These are phyloP conservation scores for Epinephelus lanceolatus DNA, from an alignment of 2,113 vertebrate species.

Conservation along the genomic window DNA sequence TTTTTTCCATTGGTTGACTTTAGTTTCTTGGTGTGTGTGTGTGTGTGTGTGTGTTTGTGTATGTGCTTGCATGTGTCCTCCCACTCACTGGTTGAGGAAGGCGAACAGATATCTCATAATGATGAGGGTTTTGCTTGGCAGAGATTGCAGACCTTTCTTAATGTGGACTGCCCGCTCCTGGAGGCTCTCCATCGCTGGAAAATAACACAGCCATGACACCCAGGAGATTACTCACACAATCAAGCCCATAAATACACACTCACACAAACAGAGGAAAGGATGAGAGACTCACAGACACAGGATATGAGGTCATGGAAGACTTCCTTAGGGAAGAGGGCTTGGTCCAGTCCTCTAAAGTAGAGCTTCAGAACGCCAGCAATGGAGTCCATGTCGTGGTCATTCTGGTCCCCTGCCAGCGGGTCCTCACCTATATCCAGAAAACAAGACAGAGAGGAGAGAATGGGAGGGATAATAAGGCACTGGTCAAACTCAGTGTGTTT, in stretches of 20 bases:
- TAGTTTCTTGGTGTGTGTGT: neutral
- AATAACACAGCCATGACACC: slow-evolving; percentile 59
- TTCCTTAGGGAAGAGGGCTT: slow-evolving; percentile 97
- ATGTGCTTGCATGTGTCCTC: slow-evolving; percentile 5
- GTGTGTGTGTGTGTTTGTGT: neutral
- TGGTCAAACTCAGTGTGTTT: neutral
- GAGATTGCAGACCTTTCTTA: slow-evolving; percentile 90
- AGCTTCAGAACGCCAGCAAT: slow-evolving; percentile 98
- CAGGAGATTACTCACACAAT: slow-evolving; percentile 71
- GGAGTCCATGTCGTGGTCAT: slow-evolving; percentile 99
- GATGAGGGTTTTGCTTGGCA: slow-evolving; percentile 92
- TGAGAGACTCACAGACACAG: slow-evolving; percentile 93
- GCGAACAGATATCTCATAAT: slow-evolving; percentile 99
- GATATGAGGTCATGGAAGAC: slow-evolving; percentile 97
- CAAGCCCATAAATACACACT: slow-evolving; percentile 75
- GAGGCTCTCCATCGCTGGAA: slow-evolving; percentile 95
- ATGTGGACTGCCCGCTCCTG: slow-evolving; percentile 94
- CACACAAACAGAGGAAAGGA: slow-evolving; percentile 70
- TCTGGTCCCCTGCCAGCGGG: slow-evolving; percentile 96
- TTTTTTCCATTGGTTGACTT: neutral
- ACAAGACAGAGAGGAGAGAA: neutral
- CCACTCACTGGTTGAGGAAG: slow-evolving; percentile 97
- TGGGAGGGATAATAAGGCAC: neutral
- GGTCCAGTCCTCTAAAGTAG: slow-evolving; percentile 95
- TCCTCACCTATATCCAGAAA: slow-evolving; percentile 88